Base-by-base conservation (phyloP, 2,797 vertebrate species). In the Pseudocheirus occidentalis region DNA sequence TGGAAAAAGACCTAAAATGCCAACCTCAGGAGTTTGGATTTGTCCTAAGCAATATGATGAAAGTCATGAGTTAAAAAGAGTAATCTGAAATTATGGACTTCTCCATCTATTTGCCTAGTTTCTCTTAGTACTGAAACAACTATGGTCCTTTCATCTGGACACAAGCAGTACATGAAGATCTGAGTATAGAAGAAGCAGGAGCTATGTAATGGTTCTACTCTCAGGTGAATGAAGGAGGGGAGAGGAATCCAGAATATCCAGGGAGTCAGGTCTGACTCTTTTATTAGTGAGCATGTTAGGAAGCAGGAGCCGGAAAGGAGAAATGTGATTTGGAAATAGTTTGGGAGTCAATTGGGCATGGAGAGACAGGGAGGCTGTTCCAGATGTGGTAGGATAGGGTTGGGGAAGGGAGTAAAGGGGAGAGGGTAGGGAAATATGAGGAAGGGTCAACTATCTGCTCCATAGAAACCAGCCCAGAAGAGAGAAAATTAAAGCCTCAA, bases 401-500 rank as follows among this genome's bases (percentile, higher is more conserved):
- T 16, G 94, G 57, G 91, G 91, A 0, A 21, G 46, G 29, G 4
- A 28, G 40, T 27, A 52, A 28, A 7, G 40, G 50, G 31, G 90
- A 40, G 18, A 66, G 81, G 34, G 57, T 4, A 9, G 91, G 53
- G 91, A 91, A 91, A 54, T 52, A 31, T 90, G 40, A 27, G 54
- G 53, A 55, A 90, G 90, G 28, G 90, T 11, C 94, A 93, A 92
- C 96, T 57, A 16, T 0, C 53, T 95, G 0, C 96, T 87, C 5
- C 0, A 92, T 28, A 96, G 96, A 97, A 97, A 93, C 91, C 0
- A 46, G 94, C 97, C 95, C 90, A 97, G 97, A 97, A 97, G 90
- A 55, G 92, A 96, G 95, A 93, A 96, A 98, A 97, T 92, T 96
- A 0, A 89, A 66, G 2, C 2, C 53, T 98, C 97, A 96, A 97